Percentiles rank a stretch among this genome's conserved stretches.
Conservation (phyloP, 2,797 vertebrate genomes). For the Brotula barbata region DNA sequence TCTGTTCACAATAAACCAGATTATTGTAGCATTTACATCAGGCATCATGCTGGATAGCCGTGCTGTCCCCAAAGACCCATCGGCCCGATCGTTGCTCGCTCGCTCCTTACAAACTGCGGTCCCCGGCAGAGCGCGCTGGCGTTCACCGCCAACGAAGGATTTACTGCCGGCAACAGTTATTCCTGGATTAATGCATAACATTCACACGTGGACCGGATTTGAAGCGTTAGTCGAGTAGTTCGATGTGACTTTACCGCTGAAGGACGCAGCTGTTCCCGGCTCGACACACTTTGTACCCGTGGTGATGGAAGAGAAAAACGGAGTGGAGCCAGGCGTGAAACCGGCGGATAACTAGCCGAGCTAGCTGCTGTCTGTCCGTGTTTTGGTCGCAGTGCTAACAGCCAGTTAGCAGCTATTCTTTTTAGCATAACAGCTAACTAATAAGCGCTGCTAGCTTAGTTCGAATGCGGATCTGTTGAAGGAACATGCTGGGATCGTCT, state of each 20-base stretch:
- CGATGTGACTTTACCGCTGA: constrained; percentile 40
- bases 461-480: constrained; percentile 41
- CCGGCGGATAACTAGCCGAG: constrained; percentile 61
- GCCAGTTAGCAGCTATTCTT: constrained; percentile 60
- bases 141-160: constrained; percentile 17
- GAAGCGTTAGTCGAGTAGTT: constrained; percentile 34
- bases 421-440: constrained; percentile 64
- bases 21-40: constrained; percentile 48
- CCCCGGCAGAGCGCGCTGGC: constrained; percentile 44
- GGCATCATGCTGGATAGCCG: constrained; percentile 71
- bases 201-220: constrained; percentile 23
- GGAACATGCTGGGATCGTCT: neutral
- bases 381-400: constrained; percentile 65
- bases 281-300: constrained; percentile 39
- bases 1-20: too few relatives aligned
- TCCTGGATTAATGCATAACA: constrained; percentile 50
- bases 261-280: constrained; percentile 5
- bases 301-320: constrained; percentile 66
- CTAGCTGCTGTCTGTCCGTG: constrained; percentile 54
- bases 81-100: constrained; percentile 53
- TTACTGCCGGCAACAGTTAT: constrained; percentile 26
- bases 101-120: constrained; percentile 55
- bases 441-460: constrained; percentile 32
- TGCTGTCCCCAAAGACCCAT: constrained; percentile 75
- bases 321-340: constrained; percentile 62